Evolutionary conservation across 1,140 invertebrate species (phyloP), one percentile per base, ranked within the genome.

Genomic region (Thalassaphorura encarpata): DNA sequence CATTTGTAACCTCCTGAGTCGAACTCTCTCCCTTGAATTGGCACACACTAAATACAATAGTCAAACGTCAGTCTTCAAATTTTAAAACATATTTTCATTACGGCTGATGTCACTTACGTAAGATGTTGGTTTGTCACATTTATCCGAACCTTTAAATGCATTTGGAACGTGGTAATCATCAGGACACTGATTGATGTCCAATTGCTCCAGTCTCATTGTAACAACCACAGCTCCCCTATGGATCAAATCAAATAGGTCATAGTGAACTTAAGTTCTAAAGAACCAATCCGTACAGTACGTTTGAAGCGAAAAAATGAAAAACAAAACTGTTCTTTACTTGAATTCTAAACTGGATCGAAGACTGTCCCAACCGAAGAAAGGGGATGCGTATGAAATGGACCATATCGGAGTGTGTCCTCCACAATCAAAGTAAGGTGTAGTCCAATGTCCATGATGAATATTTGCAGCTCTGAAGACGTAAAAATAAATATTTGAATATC

Each of bases 1-100:
- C 95, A 98, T 74, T 98, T 97, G 74, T 98, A 98, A n/a, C 90
- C 90, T 48, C 93, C 93, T 15, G 82, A 81, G 61, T 91, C 83
- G 70, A 89, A 95, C 43, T 88, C 87, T 69, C 90, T 79, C 16
- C 92, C 91, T 63, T 87, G 79, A 57, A 97, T 87, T 15, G 92
- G 90, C 21, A 95, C 87, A 72, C 94, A 98, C 90, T 96, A 73
- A 29, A 79, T n/a, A 79, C 18, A 79, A 48, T 18, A 46, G 52
- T 18, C 53, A 56, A 48, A 33, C 51, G 29, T 19, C 27, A 29
- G 13, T 29, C 13, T 26, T 36, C 0, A 18, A 36, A 36, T 11
- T 36, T 36, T 11, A 36, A 36, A n/a, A 11, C n/a, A n/a, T n/a
- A 36, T n/a, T n/a, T n/a, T n/a, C n/a, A n/a, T n/a, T 50, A 40